A percentile compares a stretch with the other conserved stretches of the same genome.
Conservation (phyloP, 2,797 vertebrate genomes). For the Poeciliopsis gracilis region DNA sequence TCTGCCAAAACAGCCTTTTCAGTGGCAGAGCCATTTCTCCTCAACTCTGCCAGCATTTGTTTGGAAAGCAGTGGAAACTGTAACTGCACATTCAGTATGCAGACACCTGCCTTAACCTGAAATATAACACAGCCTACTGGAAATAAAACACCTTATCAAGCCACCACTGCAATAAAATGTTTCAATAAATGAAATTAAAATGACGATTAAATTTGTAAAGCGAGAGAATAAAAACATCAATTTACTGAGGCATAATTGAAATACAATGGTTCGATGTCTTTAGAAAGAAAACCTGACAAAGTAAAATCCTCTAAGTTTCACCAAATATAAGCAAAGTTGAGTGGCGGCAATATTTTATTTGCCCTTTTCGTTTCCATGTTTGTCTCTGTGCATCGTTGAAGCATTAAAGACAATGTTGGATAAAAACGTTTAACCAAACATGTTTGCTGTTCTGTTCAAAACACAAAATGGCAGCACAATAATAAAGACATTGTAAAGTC, state of each 20-base stretch:
- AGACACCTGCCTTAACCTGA: conserved; percentile 11
- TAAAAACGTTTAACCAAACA: not conserved
- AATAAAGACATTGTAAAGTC: too few species aligned
- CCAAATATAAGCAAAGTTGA: too few species aligned
- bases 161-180: conserved; percentile 13
- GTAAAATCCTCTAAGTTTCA: not conserved
- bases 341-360: too few species aligned
- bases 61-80: conserved; percentile 42
- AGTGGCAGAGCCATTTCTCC: conserved; percentile 23
- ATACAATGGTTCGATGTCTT: not conserved
- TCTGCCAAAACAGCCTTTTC: conserved; percentile 10
- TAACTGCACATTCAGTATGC: conserved; percentile 7
- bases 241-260: conserved; percentile 13
- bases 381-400: too few species aligned
- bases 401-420: too few species aligned
- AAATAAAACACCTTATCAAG: conserved; percentile 1
- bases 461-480: not conserved
- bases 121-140: not conserved
- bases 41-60: conserved; percentile 19
- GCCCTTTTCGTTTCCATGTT: too few species aligned
- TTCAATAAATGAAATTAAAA: conserved; percentile 3
- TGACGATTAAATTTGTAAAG: not conserved
- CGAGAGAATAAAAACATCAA: conserved; percentile 13
- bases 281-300: not conserved
- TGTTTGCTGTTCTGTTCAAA: not conserved